These are phyloP conservation scores for Diploptera punctata DNA, from an alignment of 2,888 invertebrate genomes.

Conservation along the genomic window DNA sequence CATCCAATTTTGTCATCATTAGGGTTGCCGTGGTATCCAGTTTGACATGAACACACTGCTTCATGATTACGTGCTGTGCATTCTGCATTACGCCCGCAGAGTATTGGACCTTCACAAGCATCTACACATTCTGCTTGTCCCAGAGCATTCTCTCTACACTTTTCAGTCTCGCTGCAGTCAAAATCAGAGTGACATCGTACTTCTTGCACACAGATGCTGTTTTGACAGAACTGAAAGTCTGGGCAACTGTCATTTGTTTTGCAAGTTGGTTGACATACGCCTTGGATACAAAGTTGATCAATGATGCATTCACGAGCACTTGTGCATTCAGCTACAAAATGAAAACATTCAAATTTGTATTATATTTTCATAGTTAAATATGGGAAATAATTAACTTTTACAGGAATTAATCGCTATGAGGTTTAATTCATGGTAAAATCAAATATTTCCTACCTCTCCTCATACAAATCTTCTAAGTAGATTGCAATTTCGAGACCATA, in stretches of 20 bases:
- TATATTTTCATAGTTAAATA: no score
- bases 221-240: conserved; percentile 82
- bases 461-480: no score
- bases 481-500: no score
- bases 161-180: conserved; percentile 77
- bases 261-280: conserved; percentile 85
- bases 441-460: no score
- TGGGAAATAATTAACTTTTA: no score
- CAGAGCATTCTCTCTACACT: conserved; percentile 70
- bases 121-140: conserved; percentile 78
- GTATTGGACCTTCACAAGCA: conserved; percentile 71
- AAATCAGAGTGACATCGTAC: conserved; percentile 73
- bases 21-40: conserved; percentile 77
- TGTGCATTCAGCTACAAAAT: conserved; percentile 69
- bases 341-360: no score
- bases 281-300: conserved; percentile 85
- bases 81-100: conserved; percentile 84
- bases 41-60: conserved; percentile 77
- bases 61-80: conserved; percentile 77
- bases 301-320: conserved; percentile 84
- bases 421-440: no score
- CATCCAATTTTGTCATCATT: conserved; percentile 80
- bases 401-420: no score
- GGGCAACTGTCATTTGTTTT: conserved; percentile 81
- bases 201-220: conserved; percentile 86